Evolutionary conservation across 2,888 invertebrate species (phyloP).

Genomic region (Pherbina coryleti): DNA sequence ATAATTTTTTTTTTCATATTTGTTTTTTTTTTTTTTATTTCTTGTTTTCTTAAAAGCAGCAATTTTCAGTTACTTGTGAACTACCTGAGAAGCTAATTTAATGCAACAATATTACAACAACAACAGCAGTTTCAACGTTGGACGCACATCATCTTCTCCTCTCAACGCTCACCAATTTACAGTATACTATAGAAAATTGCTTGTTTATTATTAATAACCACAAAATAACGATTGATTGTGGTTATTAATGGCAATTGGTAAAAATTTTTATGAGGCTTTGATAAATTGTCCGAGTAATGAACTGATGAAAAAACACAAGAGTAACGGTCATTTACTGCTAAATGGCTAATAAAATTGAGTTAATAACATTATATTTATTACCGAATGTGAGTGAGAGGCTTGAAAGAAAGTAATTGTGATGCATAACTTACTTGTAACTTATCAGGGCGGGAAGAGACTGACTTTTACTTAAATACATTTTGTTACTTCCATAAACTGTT

Average conservation of each 20-base stretch:
- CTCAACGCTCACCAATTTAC: neutral
- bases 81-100: conserved; percentile 66
- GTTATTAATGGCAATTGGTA: conserved; percentile 29
- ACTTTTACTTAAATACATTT: neutral
- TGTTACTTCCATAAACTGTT: too few species aligned
- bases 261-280: conserved; percentile 12
- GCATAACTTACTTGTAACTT: neutral
- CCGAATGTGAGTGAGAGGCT: neutral
- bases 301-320: conserved; percentile 1
- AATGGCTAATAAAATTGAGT: conserved; percentile 15
- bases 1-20: conserved; percentile 20
- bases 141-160: neutral
- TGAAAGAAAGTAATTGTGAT: neutral
- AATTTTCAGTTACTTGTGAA: conserved; percentile 68
- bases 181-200: conserved; percentile 20
- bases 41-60: conserved; percentile 47
- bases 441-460: too few species aligned
- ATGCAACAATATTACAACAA: conserved; percentile 37
- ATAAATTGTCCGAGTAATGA: conserved; percentile 6
- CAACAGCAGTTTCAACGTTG: neutral
- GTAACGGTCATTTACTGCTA: neutral
- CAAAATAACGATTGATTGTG: conserved; percentile 21
- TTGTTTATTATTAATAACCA: conserved; percentile 30
- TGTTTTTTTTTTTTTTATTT: conserved; percentile 32
- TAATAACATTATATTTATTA: conserved; percentile 18